These are phyloP conservation scores for Hypsopygia costalis DNA, from an alignment of 2,888 invertebrate genomes.

Conservation along the genomic window DNA sequence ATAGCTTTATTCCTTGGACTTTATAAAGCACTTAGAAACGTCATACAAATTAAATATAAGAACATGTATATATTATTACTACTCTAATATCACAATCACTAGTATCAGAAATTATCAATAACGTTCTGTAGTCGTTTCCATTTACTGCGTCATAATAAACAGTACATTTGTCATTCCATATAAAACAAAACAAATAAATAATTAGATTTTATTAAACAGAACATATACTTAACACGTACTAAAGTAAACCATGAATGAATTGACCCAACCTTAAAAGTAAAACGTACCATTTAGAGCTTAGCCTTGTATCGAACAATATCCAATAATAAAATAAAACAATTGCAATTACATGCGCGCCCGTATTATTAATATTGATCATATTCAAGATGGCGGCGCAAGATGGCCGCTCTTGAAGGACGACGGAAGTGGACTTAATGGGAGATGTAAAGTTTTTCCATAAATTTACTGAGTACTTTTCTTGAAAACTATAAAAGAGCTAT, in stretches of 20 bases:
- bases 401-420: conserved; percentile 27
- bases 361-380: conserved; percentile 42
- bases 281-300: conserved; percentile 57
- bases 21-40: too few species aligned
- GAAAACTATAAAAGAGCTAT: too few species aligned
- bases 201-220: conserved; percentile 1
- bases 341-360: conserved; percentile 40
- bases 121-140: too few species aligned
- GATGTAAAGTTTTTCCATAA: neutral
- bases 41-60: too few species aligned
- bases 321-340: conserved; percentile 67
- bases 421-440: conserved; percentile 25
- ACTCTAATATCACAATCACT: too few species aligned
- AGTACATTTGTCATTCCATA: too few species aligned
- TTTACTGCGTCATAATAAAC: too few species aligned
- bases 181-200: neutral
- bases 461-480: too few species aligned
- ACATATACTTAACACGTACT: conserved; percentile 37
- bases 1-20: too few species aligned
- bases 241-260: conserved; percentile 19
- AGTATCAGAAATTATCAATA: too few species aligned
- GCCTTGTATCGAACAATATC: conserved; percentile 70
- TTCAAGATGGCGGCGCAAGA: conserved; percentile 31
- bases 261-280: conserved; percentile 44
- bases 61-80: too few species aligned